Evolutionary conservation across 2,888 invertebrate species (phyloP).

Genomic region (Ellobium chinense): DNA sequence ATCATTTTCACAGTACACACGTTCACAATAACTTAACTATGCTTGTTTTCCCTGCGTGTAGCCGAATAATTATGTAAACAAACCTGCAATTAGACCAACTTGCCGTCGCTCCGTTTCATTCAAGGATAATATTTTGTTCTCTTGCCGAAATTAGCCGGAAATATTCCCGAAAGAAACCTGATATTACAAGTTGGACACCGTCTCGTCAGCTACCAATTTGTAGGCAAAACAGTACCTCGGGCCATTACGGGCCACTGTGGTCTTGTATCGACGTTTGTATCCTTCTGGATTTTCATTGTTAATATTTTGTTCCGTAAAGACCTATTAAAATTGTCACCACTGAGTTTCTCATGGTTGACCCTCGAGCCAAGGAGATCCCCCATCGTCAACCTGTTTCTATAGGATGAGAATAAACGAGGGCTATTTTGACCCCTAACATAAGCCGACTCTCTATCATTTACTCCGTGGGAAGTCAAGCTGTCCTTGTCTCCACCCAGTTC

Average conservation of each 20-base stretch:
- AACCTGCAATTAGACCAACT: no score
- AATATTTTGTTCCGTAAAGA: not conserved
- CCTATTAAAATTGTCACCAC: constrained; percentile 29
- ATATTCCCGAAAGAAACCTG: not conserved
- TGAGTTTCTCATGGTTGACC: not conserved
- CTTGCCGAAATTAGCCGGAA: not conserved
- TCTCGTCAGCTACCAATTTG: not conserved
- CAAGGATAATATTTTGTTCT: not conserved
- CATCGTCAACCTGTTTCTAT: not conserved
- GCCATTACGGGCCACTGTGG: not conserved
- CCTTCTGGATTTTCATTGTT: constrained; percentile 18
- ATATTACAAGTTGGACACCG: not conserved
- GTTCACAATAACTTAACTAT: no score
- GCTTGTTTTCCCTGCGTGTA: no score
- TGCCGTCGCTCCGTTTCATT: no score
- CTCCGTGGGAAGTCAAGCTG: constrained; percentile 31
- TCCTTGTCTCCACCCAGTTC: not conserved
- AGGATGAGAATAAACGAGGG: not conserved
- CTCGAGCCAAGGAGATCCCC: not conserved
- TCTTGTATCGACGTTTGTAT: not conserved
- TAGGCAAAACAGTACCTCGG: not conserved
- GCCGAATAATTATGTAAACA: no score
- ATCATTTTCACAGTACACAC: no score
- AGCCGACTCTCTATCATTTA: constrained; percentile 29
- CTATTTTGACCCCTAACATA: constrained; percentile 41